Conservation (phyloP, 2,888 invertebrate species). For the Diloba caeruleocephala region DNA sequence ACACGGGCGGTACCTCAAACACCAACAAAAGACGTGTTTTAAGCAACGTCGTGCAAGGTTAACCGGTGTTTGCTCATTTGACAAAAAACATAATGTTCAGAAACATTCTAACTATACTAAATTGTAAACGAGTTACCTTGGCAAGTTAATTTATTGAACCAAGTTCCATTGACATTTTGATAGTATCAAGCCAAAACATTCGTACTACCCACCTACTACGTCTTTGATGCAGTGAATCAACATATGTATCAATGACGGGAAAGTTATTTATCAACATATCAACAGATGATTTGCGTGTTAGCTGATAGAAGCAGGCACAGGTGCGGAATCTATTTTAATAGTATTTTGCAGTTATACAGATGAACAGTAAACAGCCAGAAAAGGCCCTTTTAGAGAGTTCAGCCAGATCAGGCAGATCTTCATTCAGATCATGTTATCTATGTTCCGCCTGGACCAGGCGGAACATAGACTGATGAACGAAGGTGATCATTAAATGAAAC, state of each 20-base stretch:
- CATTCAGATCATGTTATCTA: no score
- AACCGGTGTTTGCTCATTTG: constrained; percentile 55
- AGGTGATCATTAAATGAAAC: constrained; percentile 21
- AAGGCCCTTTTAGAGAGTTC: not conserved
- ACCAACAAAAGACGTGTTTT: constrained; percentile 56
- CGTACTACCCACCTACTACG: not conserved
- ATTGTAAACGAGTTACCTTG: constrained; percentile 46
- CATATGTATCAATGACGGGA: not conserved
- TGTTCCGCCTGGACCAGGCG: no score
- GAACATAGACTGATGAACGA: constrained; percentile 7
- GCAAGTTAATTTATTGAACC: constrained; percentile 29
- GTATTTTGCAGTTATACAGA: not conserved
- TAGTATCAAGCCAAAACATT: constrained; percentile 19
- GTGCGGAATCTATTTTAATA: not conserved
- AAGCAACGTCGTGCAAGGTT: constrained; percentile 59
- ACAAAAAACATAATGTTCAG: constrained; percentile 52
- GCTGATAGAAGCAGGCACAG: not conserved
- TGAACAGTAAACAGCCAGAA: not conserved
- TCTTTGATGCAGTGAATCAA: not conserved
- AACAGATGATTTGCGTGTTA: not conserved
- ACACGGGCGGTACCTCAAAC: constrained; percentile 39
- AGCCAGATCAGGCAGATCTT: not conserved
- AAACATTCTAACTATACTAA: constrained; percentile 35
- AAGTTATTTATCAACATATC: constrained; percentile 1
- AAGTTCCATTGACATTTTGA: constrained; percentile 40